Percentiles rank a stretch among this genome's conserved stretches.
These are phyloP conservation scores for Panopea generosa DNA, from an alignment of 2,888 invertebrate species.

Conservation along the genomic window DNA sequence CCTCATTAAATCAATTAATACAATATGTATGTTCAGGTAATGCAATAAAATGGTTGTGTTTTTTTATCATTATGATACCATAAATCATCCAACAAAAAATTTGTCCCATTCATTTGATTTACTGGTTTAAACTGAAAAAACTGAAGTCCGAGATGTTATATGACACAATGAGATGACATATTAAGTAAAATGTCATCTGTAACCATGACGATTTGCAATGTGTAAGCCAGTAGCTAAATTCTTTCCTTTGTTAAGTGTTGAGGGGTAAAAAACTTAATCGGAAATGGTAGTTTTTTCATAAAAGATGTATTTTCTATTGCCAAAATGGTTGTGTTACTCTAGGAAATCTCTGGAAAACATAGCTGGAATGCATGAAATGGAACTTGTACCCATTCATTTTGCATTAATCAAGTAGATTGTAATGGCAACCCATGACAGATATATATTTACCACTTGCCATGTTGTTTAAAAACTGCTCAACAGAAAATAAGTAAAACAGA, in stretches of 20 bases:
- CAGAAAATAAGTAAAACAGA: slow-evolving; percentile 49
- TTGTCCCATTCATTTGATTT: no score
- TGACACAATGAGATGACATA: background rate
- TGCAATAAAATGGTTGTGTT: no score
- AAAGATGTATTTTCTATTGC: slow-evolving; percentile 43
- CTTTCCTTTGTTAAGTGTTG: slow-evolving; percentile 7
- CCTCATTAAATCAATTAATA: no score
- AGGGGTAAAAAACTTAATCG: background rate
- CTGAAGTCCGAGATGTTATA: no score
- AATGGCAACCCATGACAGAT: slow-evolving; percentile 52
- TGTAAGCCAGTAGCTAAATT: background rate
- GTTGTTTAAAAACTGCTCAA: slow-evolving; percentile 39
- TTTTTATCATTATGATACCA: no score
- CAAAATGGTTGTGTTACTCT: slow-evolving; percentile 40
- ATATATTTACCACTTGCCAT: slow-evolving; percentile 52
- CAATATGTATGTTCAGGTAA: no score
- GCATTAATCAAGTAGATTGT: slow-evolving; percentile 47
- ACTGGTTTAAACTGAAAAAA: no score
- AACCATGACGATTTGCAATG: background rate
- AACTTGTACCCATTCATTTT: slow-evolving; percentile 17
- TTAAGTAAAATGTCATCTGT: slow-evolving; percentile 7
- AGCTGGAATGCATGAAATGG: slow-evolving; percentile 28
- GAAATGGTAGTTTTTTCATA: slow-evolving; percentile 3
- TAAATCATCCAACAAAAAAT: no score
- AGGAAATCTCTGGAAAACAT: slow-evolving; percentile 29